phyloP scores from a whole-genome alignment of 1,140 invertebrate species.

The Neuroterus valhalla region DNA sequence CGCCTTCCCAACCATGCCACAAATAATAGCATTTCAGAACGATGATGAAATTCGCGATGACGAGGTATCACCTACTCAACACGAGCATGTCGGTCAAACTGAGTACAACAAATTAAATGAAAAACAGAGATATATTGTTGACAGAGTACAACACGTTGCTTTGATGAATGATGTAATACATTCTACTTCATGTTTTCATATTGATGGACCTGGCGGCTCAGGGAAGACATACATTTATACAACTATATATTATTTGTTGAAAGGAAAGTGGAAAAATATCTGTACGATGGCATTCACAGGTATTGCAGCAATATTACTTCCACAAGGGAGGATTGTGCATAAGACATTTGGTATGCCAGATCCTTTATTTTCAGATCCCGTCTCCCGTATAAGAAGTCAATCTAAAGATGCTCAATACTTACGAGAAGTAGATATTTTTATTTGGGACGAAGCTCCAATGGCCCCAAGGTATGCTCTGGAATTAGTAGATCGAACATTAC shows the following conservation, averaged over 20 bases:
- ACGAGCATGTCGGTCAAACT: background rate
- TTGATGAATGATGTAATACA: background rate
- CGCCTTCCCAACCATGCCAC: constrained; percentile 13
- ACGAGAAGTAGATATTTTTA: constrained; percentile 44
- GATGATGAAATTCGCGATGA: background rate
- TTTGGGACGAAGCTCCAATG: constrained; percentile 62
- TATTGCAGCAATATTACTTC: constrained; percentile 52
- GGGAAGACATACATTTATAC: constrained; percentile 41
- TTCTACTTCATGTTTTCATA: constrained; percentile 17
- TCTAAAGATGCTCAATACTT: constrained; percentile 34
- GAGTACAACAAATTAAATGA: background rate
- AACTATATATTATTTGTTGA: constrained; percentile 28
- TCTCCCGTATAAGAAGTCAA: constrained; percentile 58
- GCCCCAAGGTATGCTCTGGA: constrained; percentile 45
- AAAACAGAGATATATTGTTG: constrained; percentile 29
- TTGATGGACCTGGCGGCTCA: constrained; percentile 39
- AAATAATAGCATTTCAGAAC: background rate
- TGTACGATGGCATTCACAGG: constrained; percentile 44
- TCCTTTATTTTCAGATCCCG: constrained; percentile 37
- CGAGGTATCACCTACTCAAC: background rate
- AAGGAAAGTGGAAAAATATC: background rate
- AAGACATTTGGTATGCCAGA: constrained; percentile 46
- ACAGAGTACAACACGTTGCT: constrained; percentile 19
- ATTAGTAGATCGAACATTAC: constrained; percentile 46
- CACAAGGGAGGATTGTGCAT: constrained; percentile 48